Evolutionary conservation across 2,888 invertebrate species (phyloP), one percentile per base, ranked within the genome.

Genomic region (Drosophila mayaguana): DNA sequence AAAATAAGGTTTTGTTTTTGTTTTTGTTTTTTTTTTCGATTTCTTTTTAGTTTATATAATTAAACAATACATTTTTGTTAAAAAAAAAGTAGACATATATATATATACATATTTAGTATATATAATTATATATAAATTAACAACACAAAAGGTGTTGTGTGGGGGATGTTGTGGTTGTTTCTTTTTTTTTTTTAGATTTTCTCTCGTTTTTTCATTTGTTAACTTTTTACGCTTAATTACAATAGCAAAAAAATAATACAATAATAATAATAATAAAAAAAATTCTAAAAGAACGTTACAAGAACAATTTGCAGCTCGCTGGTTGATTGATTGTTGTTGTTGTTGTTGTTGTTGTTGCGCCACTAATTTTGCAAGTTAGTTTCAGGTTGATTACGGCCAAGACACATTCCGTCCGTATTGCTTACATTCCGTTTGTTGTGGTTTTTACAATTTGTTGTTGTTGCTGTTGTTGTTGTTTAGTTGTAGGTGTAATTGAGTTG

Each of bases 1-100:
- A 91, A 91, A 92, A 91, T 92, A 92, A 91, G 92, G 91, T 91
- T 75, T 43, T 14, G 2, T 18, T 11, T n/a, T 38, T 46, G 43
- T 45, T 42, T 11, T 20, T 43, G 16, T 32, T 28, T 7, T 1
- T 28, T 28, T 28, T 14, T 2, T 16, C 9, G n/a, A n/a, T 42
- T 46, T 46, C 40, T 34, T 46, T 59, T 57, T 36, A 25, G 42
- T 63, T 64, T 72, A 70, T 59, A 64, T 62, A 72, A 72, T 80
- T 78, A 65, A 48, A 71, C 55, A 75, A 64, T 74, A 66, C 76
- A 64, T 55, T 54, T 53, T 46, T 69, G 42, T 72, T 40, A 59
- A 74, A 66, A 75, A 80, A 78, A 74, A 73, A 12, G 16, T n/a
- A 40, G 8, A 40, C 14, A 40, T 40, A 40, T 20, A 16, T 14